A percentile compares a stretch with the other conserved stretches of the same genome.
Conservation (phyloP, 2,797 vertebrate species). For the Phyllotis vaccarum region DNA sequence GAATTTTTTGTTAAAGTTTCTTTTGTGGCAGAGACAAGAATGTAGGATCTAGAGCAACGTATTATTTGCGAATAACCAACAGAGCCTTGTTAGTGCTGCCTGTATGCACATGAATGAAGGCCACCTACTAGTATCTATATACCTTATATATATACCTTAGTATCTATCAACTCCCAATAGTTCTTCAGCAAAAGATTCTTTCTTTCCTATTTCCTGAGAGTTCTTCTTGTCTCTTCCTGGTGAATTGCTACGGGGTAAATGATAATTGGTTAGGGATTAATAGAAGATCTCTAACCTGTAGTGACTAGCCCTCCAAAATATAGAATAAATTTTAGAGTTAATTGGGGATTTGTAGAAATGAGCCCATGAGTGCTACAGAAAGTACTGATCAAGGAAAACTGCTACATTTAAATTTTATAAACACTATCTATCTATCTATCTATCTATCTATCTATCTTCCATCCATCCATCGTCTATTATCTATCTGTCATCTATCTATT, state of each 20-base stretch:
- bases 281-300: neutral
- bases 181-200: neutral
- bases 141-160: too few relatives aligned
- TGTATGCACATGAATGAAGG: neutral
- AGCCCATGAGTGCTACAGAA: neutral
- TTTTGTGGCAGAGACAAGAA: slow-evolving; percentile 10
- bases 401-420: neutral
- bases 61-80: neutral
- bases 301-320: neutral
- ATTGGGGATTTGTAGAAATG: slow-evolving; percentile 18
- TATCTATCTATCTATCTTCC: too few relatives aligned
- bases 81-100: neutral
- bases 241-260: neutral
- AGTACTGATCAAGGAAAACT: neutral
- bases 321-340: neutral
- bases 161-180: neutral
- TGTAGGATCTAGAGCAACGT: neutral
- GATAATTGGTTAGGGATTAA: slow-evolving; percentile 51
- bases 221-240: neutral
- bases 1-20: neutral
- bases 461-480: neutral
- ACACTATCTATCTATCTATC: too few relatives aligned
- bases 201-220: neutral
- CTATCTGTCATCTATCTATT: too few relatives aligned
- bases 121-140: too few relatives aligned